phyloP scores from a whole-genome alignment of 2,888 invertebrate species.

The Falcaria lacertinaria region DNA sequence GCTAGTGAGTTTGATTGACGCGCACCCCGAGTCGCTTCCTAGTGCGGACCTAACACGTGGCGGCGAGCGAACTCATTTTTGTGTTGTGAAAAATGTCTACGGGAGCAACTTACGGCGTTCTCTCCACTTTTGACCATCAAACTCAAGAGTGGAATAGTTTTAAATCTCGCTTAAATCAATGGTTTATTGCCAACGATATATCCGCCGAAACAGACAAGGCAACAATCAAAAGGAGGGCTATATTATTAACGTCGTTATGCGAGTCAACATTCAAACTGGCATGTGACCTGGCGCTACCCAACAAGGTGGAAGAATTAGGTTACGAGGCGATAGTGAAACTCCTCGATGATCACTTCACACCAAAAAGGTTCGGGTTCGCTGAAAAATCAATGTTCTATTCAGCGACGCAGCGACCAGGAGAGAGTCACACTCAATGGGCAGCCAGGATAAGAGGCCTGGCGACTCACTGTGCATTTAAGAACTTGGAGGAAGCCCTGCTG shows the following conservation, averaged over 20 bases:
- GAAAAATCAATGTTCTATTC: constrained; percentile 6
- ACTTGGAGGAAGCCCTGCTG: constrained; percentile 13
- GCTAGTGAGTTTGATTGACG: too few species aligned
- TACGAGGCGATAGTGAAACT: constrained; percentile 15
- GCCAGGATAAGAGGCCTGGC: constrained; percentile 12
- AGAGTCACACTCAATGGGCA: constrained; percentile 8
- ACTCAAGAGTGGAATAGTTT: constrained; percentile 13
- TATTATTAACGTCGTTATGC: constrained; percentile 15
- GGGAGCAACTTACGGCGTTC: constrained; percentile 4
- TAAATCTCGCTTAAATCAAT: constrained; percentile 12
- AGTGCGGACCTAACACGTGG: too few species aligned
- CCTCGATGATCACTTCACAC: constrained; percentile 23
- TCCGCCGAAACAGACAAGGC: constrained; percentile 6
- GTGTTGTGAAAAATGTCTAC: background rate
- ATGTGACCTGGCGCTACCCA: constrained; percentile 16
- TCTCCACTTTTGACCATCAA: constrained; percentile 14
- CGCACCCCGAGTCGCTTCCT: too few species aligned
- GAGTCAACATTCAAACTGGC: constrained; percentile 16
- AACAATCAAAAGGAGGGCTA: constrained; percentile 8
- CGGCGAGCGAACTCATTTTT: too few species aligned
- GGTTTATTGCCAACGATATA: constrained; percentile 18
- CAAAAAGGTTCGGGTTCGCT: constrained; percentile 12
- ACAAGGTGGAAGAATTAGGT: constrained; percentile 10
- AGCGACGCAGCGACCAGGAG: constrained; percentile 4
- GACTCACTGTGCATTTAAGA: constrained; percentile 11